A percentile compares a stretch with the other conserved stretches of the same genome.
These are phyloP conservation scores for Aspiorhynchus laticeps DNA, from an alignment of 2,113 vertebrate species.

Conservation along the genomic window DNA sequence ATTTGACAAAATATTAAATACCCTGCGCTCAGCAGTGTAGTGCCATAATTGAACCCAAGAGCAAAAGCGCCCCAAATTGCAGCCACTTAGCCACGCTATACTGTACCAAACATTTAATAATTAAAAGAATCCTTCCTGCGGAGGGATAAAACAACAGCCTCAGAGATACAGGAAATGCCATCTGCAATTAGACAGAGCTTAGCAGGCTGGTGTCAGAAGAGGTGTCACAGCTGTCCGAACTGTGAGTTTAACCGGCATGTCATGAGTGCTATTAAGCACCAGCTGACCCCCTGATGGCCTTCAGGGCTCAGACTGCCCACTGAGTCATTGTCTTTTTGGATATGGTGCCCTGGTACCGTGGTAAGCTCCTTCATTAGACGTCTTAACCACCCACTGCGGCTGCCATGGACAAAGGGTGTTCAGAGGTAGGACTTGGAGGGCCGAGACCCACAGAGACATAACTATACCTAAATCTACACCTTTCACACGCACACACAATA, in stretches of 20 bases:
- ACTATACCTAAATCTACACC: background rate
- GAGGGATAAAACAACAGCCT: slow-evolving; percentile 32
- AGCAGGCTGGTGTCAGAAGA: slow-evolving; percentile 7
- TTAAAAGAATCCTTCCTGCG: slow-evolving; percentile 40
- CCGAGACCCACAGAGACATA: background rate
- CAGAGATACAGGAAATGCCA: slow-evolving; percentile 18
- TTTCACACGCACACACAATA: too few species aligned
- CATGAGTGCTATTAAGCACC: background rate
- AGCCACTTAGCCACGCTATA: slow-evolving; percentile 40
- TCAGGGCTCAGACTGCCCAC: background rate
- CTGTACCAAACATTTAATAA: slow-evolving; percentile 47
- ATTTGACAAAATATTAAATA: slow-evolving; percentile 59
- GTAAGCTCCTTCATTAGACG: background rate
- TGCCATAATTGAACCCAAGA: slow-evolving; percentile 55
- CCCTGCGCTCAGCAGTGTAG: slow-evolving; percentile 43
- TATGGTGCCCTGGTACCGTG: background rate
- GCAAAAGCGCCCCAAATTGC: slow-evolving; percentile 47
- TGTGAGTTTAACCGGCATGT: slow-evolving; percentile 17
- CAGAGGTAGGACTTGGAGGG: background rate
- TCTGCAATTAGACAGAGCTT: slow-evolving; percentile 38
- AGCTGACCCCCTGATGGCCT: slow-evolving; percentile 23
- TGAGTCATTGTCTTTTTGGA: slow-evolving; percentile 28
- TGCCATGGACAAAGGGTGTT: background rate
- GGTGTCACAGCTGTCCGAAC: slow-evolving; percentile 9
- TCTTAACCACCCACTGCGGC: background rate